A percentile compares a stretch with the other conserved stretches of the same genome.
phyloP scores from a whole-genome alignment of 1,140 invertebrate genomes.

The Nomia melanderi region DNA sequence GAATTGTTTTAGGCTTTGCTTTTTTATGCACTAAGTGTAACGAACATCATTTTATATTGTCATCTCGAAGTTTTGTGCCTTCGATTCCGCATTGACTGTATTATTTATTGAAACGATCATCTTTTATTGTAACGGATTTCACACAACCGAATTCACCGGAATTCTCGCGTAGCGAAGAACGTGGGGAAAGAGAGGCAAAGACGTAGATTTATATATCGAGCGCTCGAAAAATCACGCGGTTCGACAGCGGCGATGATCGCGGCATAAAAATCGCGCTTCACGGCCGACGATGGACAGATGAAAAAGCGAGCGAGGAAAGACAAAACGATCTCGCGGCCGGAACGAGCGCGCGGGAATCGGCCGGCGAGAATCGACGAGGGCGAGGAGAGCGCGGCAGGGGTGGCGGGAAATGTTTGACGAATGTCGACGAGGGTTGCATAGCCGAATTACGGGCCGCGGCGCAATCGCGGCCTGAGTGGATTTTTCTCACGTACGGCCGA shows the following conservation, averaged over 20 bases:
- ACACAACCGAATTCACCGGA: too few species aligned
- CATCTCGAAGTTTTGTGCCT: constrained; percentile 74
- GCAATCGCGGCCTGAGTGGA: constrained; percentile 4
- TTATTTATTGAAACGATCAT: constrained; percentile 73
- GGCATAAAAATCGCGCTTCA: background rate
- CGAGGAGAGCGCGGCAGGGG: background rate
- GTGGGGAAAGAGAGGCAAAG: too few species aligned
- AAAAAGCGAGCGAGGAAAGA: background rate
- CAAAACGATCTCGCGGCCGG: constrained; percentile 13
- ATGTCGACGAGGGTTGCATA: constrained; percentile 25
- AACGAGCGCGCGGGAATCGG: background rate
- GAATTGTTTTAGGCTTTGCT: too few species aligned
- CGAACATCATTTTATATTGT: constrained; percentile 2
- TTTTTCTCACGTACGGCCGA: constrained; percentile 11
- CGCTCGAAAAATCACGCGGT: constrained; percentile 10
- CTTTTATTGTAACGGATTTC: constrained; percentile 62
- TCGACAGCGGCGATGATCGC: constrained; percentile 15
- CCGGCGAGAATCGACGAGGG: too few species aligned
- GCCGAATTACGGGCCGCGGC: constrained; percentile 12
- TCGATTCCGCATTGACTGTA: constrained; percentile 71
- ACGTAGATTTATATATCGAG: constrained; percentile 13
- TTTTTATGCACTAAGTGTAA: background rate
- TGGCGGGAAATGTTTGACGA: constrained; percentile 27
- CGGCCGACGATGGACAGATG: constrained; percentile 7
- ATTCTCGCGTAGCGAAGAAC: too few species aligned